Evolutionary conservation across 2,113 vertebrate species (phyloP).

Genomic region (Anolis carolinensis): DNA sequence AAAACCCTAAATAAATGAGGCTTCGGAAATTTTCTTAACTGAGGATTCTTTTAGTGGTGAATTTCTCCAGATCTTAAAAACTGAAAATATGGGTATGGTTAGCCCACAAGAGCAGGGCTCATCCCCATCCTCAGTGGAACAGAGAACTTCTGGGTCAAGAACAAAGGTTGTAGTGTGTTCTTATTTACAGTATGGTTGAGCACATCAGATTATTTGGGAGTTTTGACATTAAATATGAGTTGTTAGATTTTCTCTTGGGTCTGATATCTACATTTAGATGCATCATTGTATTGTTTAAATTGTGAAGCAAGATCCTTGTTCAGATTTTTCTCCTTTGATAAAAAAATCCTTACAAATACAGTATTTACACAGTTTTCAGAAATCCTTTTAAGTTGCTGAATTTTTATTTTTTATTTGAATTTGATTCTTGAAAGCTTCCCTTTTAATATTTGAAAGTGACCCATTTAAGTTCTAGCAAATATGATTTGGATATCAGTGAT

Average conservation of each 20-base stretch:
- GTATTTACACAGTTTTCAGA: too few species aligned
- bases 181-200: too few species aligned
- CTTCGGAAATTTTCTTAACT: not conserved
- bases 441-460: not conserved
- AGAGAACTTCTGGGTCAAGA: too few species aligned
- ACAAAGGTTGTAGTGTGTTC: too few species aligned
- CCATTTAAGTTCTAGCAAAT: not conserved
- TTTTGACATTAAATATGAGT: conserved; percentile 6
- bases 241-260: conserved; percentile 47
- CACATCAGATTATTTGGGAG: rapidly evolving
- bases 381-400: too few species aligned
- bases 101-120: not conserved
- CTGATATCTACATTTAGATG: conserved; percentile 3
- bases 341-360: too few species aligned
- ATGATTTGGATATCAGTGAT: not conserved
- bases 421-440: not conserved
- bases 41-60: not conserved
- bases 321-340: too few species aligned
- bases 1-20: too few species aligned
- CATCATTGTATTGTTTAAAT: conserved; percentile 52
- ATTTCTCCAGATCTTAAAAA: not conserved
- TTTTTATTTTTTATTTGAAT: too few species aligned
- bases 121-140: too few species aligned
- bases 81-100: not conserved
- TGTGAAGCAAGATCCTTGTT: conserved; percentile 31